These are phyloP conservation scores for Cryptus viduatorius DNA, from an alignment of 2,888 invertebrate genomes.

Conservation along the genomic window DNA sequence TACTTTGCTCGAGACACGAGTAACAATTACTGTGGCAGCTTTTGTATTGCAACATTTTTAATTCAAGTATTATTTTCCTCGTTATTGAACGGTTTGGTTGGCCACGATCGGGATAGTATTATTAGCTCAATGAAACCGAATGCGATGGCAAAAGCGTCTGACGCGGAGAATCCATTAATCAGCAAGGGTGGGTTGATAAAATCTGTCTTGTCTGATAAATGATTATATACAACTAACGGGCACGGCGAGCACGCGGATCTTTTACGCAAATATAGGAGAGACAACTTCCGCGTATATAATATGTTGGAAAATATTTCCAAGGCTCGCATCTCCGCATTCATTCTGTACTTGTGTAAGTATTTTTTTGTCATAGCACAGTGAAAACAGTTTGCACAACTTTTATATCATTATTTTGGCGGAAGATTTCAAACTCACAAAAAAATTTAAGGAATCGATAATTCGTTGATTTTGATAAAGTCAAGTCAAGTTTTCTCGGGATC, in stretches of 20 bases:
- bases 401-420: no score
- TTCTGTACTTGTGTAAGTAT: background rate
- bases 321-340: background rate
- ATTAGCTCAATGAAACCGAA: slow-evolving; percentile 1
- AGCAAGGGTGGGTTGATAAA: slow-evolving; percentile 10
- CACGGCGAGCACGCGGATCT: background rate
- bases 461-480: no score
- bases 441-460: no score
- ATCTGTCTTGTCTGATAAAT: slow-evolving; percentile 12
- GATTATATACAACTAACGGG: slow-evolving; percentile 12
- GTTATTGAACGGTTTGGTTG: background rate
- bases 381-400: no score
- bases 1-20: no score
- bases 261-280: slow-evolving; percentile 7
- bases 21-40: no score
- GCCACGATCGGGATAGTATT: slow-evolving; percentile 1
- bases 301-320: slow-evolving; percentile 29
- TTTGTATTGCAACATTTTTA: background rate
- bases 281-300: slow-evolving; percentile 16
- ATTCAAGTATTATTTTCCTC: background rate
- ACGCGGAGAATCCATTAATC: slow-evolving; percentile 7
- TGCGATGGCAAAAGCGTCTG: background rate
- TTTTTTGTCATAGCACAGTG: background rate
- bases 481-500: no score
- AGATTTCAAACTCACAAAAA: no score